Conservation (phyloP, 1,140 invertebrate species). For the Hypothenemus hampei region DNA sequence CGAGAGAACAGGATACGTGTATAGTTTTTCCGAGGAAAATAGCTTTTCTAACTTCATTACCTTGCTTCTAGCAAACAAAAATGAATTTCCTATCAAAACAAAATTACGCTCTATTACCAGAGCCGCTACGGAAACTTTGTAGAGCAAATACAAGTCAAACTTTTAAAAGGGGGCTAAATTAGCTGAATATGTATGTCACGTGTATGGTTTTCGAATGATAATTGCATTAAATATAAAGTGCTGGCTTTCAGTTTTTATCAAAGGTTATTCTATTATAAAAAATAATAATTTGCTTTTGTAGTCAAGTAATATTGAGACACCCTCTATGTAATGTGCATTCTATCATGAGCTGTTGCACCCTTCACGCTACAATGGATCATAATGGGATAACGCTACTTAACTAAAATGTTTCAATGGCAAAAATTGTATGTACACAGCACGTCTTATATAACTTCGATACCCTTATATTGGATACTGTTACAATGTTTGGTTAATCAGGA, state of each 20-base stretch:
- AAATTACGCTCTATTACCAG: slow-evolving; percentile 24
- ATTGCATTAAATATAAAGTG: slow-evolving; percentile 3
- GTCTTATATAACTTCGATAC: background rate
- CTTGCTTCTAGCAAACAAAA: slow-evolving; percentile 24
- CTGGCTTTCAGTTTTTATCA: too few relatives aligned
- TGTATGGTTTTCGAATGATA: slow-evolving; percentile 4
- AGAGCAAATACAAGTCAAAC: slow-evolving; percentile 19
- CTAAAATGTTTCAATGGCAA: slow-evolving; percentile 7
- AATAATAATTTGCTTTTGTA: too few relatives aligned
- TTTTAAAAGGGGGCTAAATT: slow-evolving; percentile 19
- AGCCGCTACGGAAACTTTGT: slow-evolving; percentile 15
- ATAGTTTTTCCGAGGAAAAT: slow-evolving; percentile 18
- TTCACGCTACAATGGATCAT: too few relatives aligned
- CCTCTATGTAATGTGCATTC: too few relatives aligned
- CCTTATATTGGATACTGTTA: slow-evolving; percentile 3
- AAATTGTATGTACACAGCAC: slow-evolving; percentile 5
- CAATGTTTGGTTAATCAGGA: background rate
- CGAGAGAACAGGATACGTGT: background rate
- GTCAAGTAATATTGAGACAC: too few relatives aligned
- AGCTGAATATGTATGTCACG: slow-evolving; percentile 22
- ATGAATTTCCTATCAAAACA: slow-evolving; percentile 25
- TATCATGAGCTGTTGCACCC: too few relatives aligned
- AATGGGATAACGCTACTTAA: slow-evolving; percentile 12
- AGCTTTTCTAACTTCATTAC: slow-evolving; percentile 24
- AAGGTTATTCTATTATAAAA: too few relatives aligned